Evolutionary conservation across 2,113 vertebrate genomes (phyloP), one percentile per base, ranked within the genome.

Genomic region (Nothocercus julius): DNA sequence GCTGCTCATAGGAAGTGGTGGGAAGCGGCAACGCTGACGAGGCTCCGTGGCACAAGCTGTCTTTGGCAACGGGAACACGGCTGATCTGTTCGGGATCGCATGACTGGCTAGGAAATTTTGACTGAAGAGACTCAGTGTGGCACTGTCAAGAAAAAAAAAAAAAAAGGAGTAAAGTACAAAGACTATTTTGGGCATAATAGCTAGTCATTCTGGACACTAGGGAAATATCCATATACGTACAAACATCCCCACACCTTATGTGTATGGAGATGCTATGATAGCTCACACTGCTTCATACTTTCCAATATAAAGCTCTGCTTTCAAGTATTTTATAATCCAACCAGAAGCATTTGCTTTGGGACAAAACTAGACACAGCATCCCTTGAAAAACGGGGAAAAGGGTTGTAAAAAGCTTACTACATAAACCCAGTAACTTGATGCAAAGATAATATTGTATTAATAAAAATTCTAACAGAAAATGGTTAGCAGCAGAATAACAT

Each of bases 41-140:
- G 58, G 27, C 67, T 90, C 75, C 80, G 66, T 69, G 67, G 90
- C 61, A 90, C 66, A 84, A 87, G 58, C 62, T 92, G 81, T 70
- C 73, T 92, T 88, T 95, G 92, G 89, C 87, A 82, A 67, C 25
- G 28, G 53, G 88, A 89, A 89, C 78, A 89, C 47, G 84, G 77
- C 8, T 80, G 94, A 90, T 82, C 40, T 90, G 88, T 92, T 90
- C 70, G 79, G 45, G 90, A 73, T 22, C 82, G 81, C 44, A 80
- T 85, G 92, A 90, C 88, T 74, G 36, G 70, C 77, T 96, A 80
- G 92, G 94, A 95, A 96, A 90, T 68, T 76, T 76, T 95, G 87
- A 92, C 85, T 76, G 80, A 62, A 72, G 89, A 90, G 81, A 19
- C 66, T 74, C 56, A 53, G 66, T 63, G 36, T 95, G 69, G 93